Base-by-base conservation (phyloP, 2,888 invertebrate species). In the Biston betularia region DNA sequence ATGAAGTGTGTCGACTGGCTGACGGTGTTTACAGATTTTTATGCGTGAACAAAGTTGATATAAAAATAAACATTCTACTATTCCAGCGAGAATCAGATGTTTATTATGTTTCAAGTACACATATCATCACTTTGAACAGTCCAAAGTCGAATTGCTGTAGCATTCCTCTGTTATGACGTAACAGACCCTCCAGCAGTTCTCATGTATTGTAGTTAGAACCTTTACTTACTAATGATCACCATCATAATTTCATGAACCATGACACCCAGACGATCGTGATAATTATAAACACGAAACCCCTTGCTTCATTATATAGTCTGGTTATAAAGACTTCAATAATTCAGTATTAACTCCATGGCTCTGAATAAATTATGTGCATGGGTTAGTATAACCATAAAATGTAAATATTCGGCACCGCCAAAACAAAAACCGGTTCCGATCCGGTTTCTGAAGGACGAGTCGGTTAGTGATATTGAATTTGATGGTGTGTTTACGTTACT, bases 141-240 rank as follows among this genome's bases (percentile, higher is more conserved):
- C 50, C 60, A 62, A 61, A 66, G 64, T 56, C 59, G 87, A 88
- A 89, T 86, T 85, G 84, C 80, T 82, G 74, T 77, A 76, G 77
- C 87, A 89, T 89, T 87, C 89, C 87, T 65, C 65, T 56, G 75
- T 81, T 81, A 84, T 86, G 86, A 86, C 78, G 84, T 80, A 82
- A 83, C 73, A 62, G 68, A 67, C 69, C 69, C 59, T 62, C 58
- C 56, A 69, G 77, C 73, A 62, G 78, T 79, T 81, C 78, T 72
- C 78, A 75, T 75, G 72, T n/a, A n/a, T n/a, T n/a, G n/a, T 77
- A 74, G 69, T 70, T 63, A 67, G 50, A 76, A 71, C 73, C 70
- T 73, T 69, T 73, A 79, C 75, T 76, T 77, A 78, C 60, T 66
- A 70, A 24, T 54, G 24, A 24, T 24, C 24, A 24, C 24, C 24